These are phyloP conservation scores for Pantherophis alleghaniensis DNA, from an alignment of 2,797 vertebrate genomes.

Conservation along the genomic window DNA sequence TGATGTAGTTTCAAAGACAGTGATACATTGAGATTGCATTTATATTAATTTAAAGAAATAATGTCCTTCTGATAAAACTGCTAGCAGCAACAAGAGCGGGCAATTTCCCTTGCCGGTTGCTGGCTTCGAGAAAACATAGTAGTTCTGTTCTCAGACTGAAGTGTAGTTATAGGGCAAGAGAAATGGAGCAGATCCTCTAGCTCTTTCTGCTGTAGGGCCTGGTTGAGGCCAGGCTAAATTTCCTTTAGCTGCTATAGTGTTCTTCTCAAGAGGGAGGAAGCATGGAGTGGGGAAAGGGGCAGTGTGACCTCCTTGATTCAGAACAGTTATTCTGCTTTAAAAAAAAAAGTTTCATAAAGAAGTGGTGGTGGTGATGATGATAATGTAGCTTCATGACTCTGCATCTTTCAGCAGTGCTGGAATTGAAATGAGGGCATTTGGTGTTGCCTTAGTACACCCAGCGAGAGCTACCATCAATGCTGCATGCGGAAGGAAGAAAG, in stretches of 20 bases:
- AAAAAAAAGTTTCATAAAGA: neutral
- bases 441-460: neutral
- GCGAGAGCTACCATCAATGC: neutral
- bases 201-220: neutral
- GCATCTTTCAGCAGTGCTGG: neutral
- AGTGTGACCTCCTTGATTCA: neutral
- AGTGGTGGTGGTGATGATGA: neutral
- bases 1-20: neutral
- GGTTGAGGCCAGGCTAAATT: neutral
- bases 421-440: neutral
- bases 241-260: neutral
- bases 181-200: neutral
- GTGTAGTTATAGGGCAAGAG: neutral
- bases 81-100: too few species aligned
- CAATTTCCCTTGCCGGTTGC: neutral
- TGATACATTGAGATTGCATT: neutral
- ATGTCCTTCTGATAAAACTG: neutral
- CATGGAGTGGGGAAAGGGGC: neutral
- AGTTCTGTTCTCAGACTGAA: neutral
- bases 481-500: neutral
- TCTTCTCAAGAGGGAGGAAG: neutral
- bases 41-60: neutral
- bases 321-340: neutral
- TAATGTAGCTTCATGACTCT: neutral
- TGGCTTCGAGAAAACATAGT: neutral